phyloP scores from a whole-genome alignment of 2,113 vertebrate species.

The Tragelaphus scriptus region DNA sequence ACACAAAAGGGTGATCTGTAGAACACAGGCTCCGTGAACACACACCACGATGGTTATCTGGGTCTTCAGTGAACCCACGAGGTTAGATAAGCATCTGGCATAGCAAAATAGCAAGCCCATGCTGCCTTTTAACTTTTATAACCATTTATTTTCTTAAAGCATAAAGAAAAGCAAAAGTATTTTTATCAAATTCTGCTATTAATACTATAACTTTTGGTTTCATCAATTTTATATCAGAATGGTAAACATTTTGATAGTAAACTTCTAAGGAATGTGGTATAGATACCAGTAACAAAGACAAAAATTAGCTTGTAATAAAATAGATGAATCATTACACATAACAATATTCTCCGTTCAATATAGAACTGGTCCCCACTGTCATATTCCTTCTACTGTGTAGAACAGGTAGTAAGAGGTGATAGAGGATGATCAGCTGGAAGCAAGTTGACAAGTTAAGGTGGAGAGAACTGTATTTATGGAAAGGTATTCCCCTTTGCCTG shows the following conservation, averaged over 20 bases:
- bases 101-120: background rate
- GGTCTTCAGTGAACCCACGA: background rate
- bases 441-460: background rate
- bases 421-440: background rate
- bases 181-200: background rate
- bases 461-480: background rate
- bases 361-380: background rate
- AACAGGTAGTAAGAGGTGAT: background rate
- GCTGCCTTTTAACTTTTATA: background rate
- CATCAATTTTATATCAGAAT: background rate
- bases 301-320: background rate
- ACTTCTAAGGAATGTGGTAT: background rate
- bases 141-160: background rate
- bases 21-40: background rate
- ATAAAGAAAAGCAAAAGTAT: background rate
- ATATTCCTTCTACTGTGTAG: background rate
- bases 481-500: background rate
- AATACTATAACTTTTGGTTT: background rate
- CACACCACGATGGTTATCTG: background rate
- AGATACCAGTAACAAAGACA: background rate
- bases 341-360: background rate
- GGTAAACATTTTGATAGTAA: background rate
- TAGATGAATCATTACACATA: background rate
- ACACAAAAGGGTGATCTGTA: accelerated
- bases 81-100: background rate